Evolutionary conservation across 2,888 invertebrate genomes (phyloP), one percentile per base, ranked within the genome.

Genomic region (Ennomos fuscantarius): DNA sequence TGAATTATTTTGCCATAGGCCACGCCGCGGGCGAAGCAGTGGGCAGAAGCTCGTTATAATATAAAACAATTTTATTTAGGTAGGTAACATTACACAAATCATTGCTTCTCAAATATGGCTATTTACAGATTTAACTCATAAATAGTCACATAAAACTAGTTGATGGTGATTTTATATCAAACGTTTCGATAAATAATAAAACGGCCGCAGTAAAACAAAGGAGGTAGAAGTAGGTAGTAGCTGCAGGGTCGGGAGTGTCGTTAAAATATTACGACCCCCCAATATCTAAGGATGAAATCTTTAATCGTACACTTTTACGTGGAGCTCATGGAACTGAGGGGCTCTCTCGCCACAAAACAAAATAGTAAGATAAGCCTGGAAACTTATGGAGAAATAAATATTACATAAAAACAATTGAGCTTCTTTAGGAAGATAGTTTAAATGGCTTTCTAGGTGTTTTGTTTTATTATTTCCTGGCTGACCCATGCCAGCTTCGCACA

Each of bases 191-290:
- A 87, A 87, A 89, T 87, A 88, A 87, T 87, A 89, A 89, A 89
- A 87, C 83, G 79, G 79, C 74, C 76, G 80, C 80, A 87, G 82
- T 87, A 87, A 89, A 89, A 87, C 83, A 87, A 84, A 84, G 84
- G 81, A 87, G 24, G 24, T 24, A 24, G 24, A 24, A 24, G 81
- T 79, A 68, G 77, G 81, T 79, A 69, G 81, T 79, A 69, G 78
- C 73, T 77, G 72, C 76, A 73, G 79, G 84, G 79, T 79, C 70
- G 78, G 79, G 46, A 76, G 74, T 72, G 76, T 86, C 87, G 89
- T 89, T 90, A 90, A 90, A 89, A 85, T 90, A 89, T 91, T 89
- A 91, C 89, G 90, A 87, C 78, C 85, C 84, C 74, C 85, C 87
- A 79, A 89, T 89, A 90, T 89, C 88, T 78, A 66, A 72, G 84